Evolutionary conservation across 2,888 invertebrate genomes (phyloP).

Genomic region (Drosophila koepferae): DNA sequence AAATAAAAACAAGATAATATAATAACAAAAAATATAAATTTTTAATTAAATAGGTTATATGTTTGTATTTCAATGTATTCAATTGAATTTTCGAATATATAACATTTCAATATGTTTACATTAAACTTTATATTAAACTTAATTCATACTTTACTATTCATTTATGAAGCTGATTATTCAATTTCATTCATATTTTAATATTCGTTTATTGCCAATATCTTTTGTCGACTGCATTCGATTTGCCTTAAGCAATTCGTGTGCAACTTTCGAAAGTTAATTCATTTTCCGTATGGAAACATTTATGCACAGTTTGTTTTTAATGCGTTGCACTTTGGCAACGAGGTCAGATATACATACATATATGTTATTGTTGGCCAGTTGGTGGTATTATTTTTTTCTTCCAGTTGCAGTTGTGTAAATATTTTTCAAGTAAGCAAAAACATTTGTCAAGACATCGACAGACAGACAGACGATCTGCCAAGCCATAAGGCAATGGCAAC

Average conservation of each 20-base stretch:
- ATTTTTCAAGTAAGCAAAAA: constrained; percentile 62
- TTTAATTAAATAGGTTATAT: too few relatives aligned
- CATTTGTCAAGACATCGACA: constrained; percentile 49
- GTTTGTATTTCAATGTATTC: neutral
- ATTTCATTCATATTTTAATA: neutral
- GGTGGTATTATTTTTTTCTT: neutral
- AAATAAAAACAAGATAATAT: too few relatives aligned
- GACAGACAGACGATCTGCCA: neutral
- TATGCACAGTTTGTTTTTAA: constrained; percentile 45
- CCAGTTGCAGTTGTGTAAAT: constrained; percentile 44
- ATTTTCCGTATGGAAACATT: constrained; percentile 37
- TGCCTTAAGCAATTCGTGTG: constrained; percentile 7
- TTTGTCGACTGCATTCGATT: neutral
- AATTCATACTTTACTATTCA: neutral
- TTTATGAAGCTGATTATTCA: neutral
- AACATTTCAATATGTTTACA: neutral
- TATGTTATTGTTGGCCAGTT: constrained; percentile 17
- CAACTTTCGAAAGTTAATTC: constrained; percentile 46
- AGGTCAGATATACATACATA: constrained; percentile 31
- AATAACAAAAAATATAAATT: too few relatives aligned
- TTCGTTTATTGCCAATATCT: neutral
- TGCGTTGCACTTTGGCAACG: constrained; percentile 48
- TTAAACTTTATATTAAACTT: neutral
- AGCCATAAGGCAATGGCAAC: constrained; percentile 14
- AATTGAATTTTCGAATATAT: neutral